Base-by-base conservation (phyloP, 2,113 vertebrate genomes). In the Nicator chloris region DNA sequence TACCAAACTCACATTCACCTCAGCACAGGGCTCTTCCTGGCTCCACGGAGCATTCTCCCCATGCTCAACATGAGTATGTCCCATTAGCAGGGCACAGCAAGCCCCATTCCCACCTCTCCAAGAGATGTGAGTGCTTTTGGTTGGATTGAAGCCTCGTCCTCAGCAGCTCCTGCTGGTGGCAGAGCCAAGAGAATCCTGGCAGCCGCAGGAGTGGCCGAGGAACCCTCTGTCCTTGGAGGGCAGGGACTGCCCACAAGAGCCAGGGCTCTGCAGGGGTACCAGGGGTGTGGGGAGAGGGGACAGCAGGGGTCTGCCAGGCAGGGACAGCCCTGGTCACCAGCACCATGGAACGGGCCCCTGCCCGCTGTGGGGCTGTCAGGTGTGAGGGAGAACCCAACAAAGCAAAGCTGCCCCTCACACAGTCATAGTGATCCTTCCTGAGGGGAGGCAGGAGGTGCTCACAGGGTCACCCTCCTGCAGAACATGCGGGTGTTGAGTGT, bases 201-300 rank as follows among this genome's bases (percentile, higher is more conserved):
- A 65, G 60, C 51, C 57, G 7, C 33, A 47, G 39, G 31, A 31
- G 31, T 53, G 64, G 16, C 15, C 4, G 1, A 64, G 30, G 22
- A 60, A 11, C 10, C 39, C 11, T 39, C 54, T 71, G 33, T 35
- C 40, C 39, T n/a, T 14, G 17, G 31, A 54, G 35, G 22, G 4
- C 8, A 13, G 1, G 13, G 45, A 6, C 7, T 1, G 0, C 6
- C 27, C 39, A 21, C 18, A 27, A n/a, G 73, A 11, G 1, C 24
- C n/a, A 15, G 28, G 40, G 31, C 10, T 40, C 51, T 60, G 11
- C 28, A 19, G 65, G 37, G 37, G 31, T 8, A 8, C 15, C 6
- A 5, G 10, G 19, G 17, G 8, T 61, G 15, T 9, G 33, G n/a
- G 71, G 22, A 61, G 20, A 39, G 44, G 30, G 61, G 12, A 21